Percentiles rank a stretch among this genome's conserved stretches.
These are phyloP conservation scores for Criorhina ranunculi DNA, from an alignment of 2,888 invertebrate species.

Conservation along the genomic window DNA sequence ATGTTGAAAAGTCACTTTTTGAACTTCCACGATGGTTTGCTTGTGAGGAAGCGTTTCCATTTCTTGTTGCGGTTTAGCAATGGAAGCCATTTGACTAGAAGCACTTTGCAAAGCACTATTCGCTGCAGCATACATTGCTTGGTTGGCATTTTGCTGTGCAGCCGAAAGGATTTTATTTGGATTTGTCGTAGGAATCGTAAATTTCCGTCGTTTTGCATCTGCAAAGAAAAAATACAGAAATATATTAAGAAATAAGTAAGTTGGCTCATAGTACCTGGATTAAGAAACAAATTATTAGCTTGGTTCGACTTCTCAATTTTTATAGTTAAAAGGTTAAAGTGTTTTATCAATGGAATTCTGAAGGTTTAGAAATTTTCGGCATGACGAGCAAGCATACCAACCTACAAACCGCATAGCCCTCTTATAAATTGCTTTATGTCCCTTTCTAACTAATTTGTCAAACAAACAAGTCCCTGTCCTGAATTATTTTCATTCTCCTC, in stretches of 20 bases:
- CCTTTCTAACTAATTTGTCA: slow-evolving; percentile 23
- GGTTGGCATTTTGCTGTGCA: slow-evolving; percentile 72
- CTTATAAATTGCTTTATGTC: neutral
- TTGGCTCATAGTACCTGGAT: no score
- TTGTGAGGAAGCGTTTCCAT: slow-evolving; percentile 57
- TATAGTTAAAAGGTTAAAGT: no score
- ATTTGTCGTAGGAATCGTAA: slow-evolving; percentile 77
- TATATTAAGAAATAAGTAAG: neutral
- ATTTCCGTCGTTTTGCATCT: slow-evolving; percentile 80
- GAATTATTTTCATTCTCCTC: slow-evolving; percentile 27
- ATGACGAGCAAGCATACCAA: no score
- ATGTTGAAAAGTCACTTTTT: slow-evolving; percentile 53
- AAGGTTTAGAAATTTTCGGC: no score
- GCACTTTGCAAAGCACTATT: slow-evolving; percentile 53
- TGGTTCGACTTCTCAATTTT: no score
- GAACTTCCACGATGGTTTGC: slow-evolving; percentile 53
- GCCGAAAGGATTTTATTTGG: slow-evolving; percentile 78
- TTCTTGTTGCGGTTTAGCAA: slow-evolving; percentile 70
- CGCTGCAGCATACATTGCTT: slow-evolving; percentile 51
- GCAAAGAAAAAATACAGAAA: slow-evolving; percentile 46
- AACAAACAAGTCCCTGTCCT: slow-evolving; percentile 13
- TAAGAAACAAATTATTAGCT: no score
- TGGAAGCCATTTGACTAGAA: slow-evolving; percentile 72
- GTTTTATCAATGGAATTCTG: no score
- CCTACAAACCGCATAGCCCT: slow-evolving; percentile 12